Evolutionary conservation across 1,140 invertebrate species (phyloP), one percentile per base, ranked within the genome.

Genomic region (Solenopsis invicta): DNA sequence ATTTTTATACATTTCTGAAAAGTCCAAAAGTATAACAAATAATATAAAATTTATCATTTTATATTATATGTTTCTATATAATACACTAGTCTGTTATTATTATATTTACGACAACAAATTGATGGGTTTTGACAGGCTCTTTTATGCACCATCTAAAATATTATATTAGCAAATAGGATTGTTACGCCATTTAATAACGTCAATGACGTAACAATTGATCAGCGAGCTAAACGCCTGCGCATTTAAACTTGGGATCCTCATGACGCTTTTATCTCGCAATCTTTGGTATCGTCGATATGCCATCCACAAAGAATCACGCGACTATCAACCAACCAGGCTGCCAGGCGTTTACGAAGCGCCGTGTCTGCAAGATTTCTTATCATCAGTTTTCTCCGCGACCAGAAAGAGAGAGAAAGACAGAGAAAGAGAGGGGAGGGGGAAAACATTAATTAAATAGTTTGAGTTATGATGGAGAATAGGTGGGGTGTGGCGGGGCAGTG

Each of bases 361-460:
- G 50, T 56, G 77, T 67, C 85, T 69, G 77, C 50, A 29, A 76
- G 50, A 78, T 85, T 45, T n/a, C 82, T 85, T 87, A 50, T 64
- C 86, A 21, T 21, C 18, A n/a, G 66, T 56, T 61, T 29, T 81
- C 18, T 74, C n/a, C 29, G 50, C 34, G 48, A 54, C 24, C 45
- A 89, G 12, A 75, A 64, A 61, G 50, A 85, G 34, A 45, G 18
- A 6, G 62, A 87, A 59, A 64, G 56, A 77, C 16, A 61, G 52
- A 16, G 56, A 18, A 24, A 13, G 52, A 3, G 64, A 4, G 52
- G 41, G 18, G 61, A 84, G 29, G 85, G 82, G 92, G 91, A 89
- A 93, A 92, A 92, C 87, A 91, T 93, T 93, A 92, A 93, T 94
- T 93, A 94, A 94, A 94, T 94, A 93, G 89, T 92, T 92, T 93